Percentiles rank a stretch among this genome's conserved stretches.
These are phyloP conservation scores for Furcifer pardalis DNA, from an alignment of 2,797 vertebrate species.

Conservation along the genomic window DNA sequence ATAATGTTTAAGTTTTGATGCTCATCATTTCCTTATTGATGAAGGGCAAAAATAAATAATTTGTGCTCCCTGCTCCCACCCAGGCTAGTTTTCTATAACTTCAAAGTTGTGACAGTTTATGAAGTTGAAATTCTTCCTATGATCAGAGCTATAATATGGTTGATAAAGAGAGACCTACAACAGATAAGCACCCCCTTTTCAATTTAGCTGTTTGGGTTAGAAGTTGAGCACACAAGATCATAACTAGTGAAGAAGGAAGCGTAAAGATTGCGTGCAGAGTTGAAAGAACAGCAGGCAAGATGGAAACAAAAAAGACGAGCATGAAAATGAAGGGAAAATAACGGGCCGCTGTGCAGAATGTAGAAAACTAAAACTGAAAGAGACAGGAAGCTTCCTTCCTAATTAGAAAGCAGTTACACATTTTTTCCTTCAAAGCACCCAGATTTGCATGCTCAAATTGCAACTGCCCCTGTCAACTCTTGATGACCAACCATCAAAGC, in stretches of 20 bases:
- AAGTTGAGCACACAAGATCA: background rate
- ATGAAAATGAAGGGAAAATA: background rate
- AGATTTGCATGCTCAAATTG: too few species aligned
- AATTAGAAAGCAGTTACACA: too few species aligned
- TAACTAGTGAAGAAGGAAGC: background rate
- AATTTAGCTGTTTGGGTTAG: background rate
- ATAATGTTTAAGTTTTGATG: background rate
- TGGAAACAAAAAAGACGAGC: background rate
- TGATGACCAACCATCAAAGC: too few species aligned
- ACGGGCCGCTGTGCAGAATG: background rate
- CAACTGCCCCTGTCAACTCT: too few species aligned
- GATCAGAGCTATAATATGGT: background rate
- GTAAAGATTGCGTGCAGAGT: background rate
- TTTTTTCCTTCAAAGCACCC: too few species aligned
- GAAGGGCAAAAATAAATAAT: background rate
- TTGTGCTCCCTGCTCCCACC: background rate
- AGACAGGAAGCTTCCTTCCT: too few species aligned
- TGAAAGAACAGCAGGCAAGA: background rate
- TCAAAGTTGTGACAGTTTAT: background rate
- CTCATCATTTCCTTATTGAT: constrained; percentile 5
- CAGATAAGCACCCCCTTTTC: background rate
- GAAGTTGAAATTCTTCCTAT: constrained; percentile 7
- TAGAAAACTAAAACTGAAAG: background rate
- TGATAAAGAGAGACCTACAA: background rate
- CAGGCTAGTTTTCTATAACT: background rate